Base-by-base conservation (phyloP, 2,797 vertebrate species). In the Ptychadena robeensis region DNA sequence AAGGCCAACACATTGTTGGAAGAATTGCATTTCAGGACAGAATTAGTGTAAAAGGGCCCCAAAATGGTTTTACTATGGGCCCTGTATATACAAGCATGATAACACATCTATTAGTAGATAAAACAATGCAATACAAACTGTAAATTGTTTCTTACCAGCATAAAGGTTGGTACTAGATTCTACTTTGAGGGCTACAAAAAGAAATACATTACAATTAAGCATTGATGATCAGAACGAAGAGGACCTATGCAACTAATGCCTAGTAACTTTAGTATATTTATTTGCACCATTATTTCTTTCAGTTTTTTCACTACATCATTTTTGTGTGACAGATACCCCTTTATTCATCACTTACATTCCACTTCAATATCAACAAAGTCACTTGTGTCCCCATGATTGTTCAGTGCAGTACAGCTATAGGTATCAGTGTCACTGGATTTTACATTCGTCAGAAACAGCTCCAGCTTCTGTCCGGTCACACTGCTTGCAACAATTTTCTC, bases 401-500 rank as follows among this genome's bases (percentile, higher is more conserved):
- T 80, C 57, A 27, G 40, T 15, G 79, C 79, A 2, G 53, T n/a
- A 48, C 79, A 80, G 68, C n/a, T 64, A 18, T 80, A 80, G 10
- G 69, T 80, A 63, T 48, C 38, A 14, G 38, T 32, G 30, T 80
- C 31, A 4, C 28, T 70, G 11, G 68, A 0, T n/a, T 35, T 61
- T 18, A 80, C 25, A 34, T 72, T 12, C 1, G 12, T n/a, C 15
- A 80, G 35, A 22, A 9, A 25, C 27, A 80, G 53, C 61, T 66
- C 61, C 37, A 80, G 28, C 1, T 65, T 53, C 32, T 44, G 35
- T 8, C 57, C 59, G 1, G 53, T 63, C 44, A 63, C 34, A 63
- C 67, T 77, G 61, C 74, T 77, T 37, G 44, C 59, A 14, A 77
- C 37, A 0, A 4, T 72, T 15, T 64, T 63, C 22, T 44, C 59